A percentile compares a stretch with the other conserved stretches of the same genome.
phyloP scores from a whole-genome alignment of 2,113 vertebrate genomes.

The Rhadina sibilatrix region DNA sequence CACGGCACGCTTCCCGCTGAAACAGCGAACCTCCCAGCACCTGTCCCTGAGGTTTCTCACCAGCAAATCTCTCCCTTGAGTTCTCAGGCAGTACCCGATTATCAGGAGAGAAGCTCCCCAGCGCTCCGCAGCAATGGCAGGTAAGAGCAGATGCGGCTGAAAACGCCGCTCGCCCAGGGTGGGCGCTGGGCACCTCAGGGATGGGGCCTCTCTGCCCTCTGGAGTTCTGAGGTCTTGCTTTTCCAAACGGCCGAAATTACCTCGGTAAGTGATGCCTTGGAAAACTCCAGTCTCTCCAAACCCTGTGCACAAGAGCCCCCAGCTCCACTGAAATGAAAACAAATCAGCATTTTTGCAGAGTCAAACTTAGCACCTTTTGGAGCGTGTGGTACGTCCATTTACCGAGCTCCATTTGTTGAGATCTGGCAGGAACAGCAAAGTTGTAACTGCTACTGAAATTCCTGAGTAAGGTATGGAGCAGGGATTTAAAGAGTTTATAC shows the following conservation, averaged over 20 bases:
- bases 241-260: background rate
- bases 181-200: background rate
- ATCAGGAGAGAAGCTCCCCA: background rate
- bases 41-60: background rate
- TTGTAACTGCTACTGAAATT: background rate
- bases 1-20: background rate
- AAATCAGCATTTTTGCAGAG: background rate
- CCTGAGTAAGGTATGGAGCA: background rate
- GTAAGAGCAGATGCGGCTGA: background rate
- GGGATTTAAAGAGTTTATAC: background rate
- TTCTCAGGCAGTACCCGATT: accelerated
- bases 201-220: background rate
- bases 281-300: background rate
- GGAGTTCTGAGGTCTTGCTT: background rate
- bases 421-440: background rate
- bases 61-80: background rate
- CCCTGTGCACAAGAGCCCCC: accelerated
- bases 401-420: background rate
- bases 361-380: accelerated
- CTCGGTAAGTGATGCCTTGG: background rate
- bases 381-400: background rate
- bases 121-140: constrained; percentile 16
- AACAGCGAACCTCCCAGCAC: accelerated
- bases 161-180: accelerated
- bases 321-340: background rate